A percentile compares a stretch with the other conserved stretches of the same genome.
phyloP scores from a whole-genome alignment of 2,797 vertebrate species.

The Pachyuromys duprasi region DNA sequence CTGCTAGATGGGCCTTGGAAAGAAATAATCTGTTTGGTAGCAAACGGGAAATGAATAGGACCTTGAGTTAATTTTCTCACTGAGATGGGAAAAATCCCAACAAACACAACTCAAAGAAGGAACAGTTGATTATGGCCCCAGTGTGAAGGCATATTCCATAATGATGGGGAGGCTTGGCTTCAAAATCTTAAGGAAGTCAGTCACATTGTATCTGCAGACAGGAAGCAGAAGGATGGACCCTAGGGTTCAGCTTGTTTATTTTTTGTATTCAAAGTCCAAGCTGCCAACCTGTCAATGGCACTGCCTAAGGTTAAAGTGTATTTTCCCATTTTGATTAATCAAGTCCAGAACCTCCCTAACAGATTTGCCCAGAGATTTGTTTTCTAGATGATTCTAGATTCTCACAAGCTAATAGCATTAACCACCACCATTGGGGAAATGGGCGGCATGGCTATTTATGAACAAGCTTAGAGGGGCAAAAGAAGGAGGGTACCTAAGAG shows the following conservation, averaged over 20 bases:
- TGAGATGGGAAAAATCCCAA: no score
- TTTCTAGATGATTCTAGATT: no score
- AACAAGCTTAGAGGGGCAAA: not conserved
- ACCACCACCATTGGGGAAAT: not conserved
- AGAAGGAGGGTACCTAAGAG: not conserved
- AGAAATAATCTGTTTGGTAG: not conserved
- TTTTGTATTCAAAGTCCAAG: not conserved
- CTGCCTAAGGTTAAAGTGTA: not conserved
- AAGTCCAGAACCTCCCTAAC: not conserved
- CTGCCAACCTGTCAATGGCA: not conserved
- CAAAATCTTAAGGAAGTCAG: not conserved
- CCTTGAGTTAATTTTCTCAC: not conserved
- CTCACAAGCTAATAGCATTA: no score
- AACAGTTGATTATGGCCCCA: not conserved
- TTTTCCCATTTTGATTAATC: not conserved
- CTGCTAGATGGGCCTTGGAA: accelerated
- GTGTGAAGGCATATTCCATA: no score
- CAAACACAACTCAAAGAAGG: not conserved
- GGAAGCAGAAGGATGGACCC: not conserved
- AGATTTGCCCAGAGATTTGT: not conserved
- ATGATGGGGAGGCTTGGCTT: not conserved
- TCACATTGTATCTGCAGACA: not conserved
- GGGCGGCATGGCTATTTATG: not conserved
- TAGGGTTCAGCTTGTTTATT: not conserved
- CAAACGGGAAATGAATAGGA: no score